Conservation (phyloP, 1,140 invertebrate species). For the Acyrthosiphon pisum region DNA sequence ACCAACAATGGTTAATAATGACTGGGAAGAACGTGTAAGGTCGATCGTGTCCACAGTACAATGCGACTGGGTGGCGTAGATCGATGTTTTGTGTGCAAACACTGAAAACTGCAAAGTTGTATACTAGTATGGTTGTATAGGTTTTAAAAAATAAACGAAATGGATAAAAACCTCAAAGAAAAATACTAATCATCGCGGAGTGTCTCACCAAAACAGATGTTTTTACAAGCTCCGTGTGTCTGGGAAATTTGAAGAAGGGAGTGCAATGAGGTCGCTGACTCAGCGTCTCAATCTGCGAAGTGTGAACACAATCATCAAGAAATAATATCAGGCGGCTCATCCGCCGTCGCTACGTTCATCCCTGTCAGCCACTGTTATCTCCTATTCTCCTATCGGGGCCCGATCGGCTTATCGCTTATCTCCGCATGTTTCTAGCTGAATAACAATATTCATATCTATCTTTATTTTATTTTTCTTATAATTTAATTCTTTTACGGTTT, state of each 20-base stretch:
- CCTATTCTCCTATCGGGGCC: too few species aligned
- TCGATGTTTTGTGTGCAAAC: neutral
- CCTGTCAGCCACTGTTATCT: neutral
- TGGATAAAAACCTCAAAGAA: neutral
- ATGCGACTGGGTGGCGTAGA: neutral
- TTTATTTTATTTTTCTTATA: too few species aligned
- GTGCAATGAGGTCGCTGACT: conserved; percentile 17
- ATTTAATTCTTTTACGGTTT: too few species aligned
- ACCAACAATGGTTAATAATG: neutral
- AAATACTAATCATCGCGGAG: conserved; percentile 35
- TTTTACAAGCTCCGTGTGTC: neutral
- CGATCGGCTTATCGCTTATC: conserved; percentile 1
- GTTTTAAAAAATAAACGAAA: conserved; percentile 39
- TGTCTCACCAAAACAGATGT: conserved; percentile 23
- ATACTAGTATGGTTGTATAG: too few species aligned
- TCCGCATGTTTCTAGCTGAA: too few species aligned
- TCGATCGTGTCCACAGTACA: neutral
- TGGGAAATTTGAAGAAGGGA: neutral
- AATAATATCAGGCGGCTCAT: neutral
- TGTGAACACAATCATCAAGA: neutral
- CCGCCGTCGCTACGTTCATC: neutral
- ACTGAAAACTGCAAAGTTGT: neutral
- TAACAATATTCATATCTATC: too few species aligned
- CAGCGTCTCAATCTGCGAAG: neutral
- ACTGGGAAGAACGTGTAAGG: conserved; percentile 2